Evolutionary conservation across 2,797 vertebrate genomes (phyloP), one percentile per base, ranked within the genome.

Genomic region (Antrozous pallidus): DNA sequence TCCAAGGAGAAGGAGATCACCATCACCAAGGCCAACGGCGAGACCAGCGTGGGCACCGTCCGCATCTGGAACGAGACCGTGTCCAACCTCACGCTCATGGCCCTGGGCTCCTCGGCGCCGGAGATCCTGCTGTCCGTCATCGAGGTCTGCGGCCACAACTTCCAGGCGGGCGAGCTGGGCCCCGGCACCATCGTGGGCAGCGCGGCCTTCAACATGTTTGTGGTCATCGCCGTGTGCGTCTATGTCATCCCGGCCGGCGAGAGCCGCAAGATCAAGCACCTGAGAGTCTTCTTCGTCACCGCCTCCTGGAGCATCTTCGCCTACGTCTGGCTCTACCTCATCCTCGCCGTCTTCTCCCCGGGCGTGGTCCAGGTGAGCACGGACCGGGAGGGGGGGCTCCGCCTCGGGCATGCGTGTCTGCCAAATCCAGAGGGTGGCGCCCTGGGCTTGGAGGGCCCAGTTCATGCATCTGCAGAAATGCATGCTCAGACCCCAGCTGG

Each of bases 151-250:
- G 99, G 99, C 0, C 99, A 99, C 95, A 98, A 99, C 93, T 99
- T 99, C 96, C 80, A 99, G 49, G 99, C 99, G 0, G 99, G 99
- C 0, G 99, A 99, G 82, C 94, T 99, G 0, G 99, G 99, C 0
- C 99, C 99, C 0, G 98, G 99, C 81, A 99, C 99, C 96, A 99
- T 99, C 49, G 99, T 99, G 51, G 99, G 99, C 96, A 99, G 99
- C 0, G 99, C 99, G 0, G 99, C 99, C 95, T 99, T 99, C 98
- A 99, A 99, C 97, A 99, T 99, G 99, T 99, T 99, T 10, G 99
- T 99, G 94, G 99, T 99, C 92, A 99, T 99, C 0, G 99, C 99
- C 0, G 96, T 99, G 5, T 99, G 99, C 38, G 98, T 99, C 40
- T 99, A 98, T 26, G 99, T 99, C 86, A 98, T 99, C 92, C 99